Evolutionary conservation across 2,888 invertebrate species (phyloP).

Genomic region (Fragum fragum): DNA sequence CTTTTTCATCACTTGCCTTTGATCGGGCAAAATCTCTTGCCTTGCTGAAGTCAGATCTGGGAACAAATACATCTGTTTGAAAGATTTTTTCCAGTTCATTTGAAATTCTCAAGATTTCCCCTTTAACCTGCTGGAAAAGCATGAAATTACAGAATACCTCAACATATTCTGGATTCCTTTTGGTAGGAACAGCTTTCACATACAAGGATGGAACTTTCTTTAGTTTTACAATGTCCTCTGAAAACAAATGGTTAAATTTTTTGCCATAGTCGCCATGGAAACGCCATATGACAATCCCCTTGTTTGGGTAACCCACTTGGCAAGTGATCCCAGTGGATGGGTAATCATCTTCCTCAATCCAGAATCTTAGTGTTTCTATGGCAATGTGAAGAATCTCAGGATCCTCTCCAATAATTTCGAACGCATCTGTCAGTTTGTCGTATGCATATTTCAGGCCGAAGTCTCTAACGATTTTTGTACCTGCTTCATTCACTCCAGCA

Average conservation of each 20-base stretch:
- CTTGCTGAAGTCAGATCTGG: conserved; percentile 51
- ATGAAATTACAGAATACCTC: conserved; percentile 62
- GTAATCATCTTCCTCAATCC: conserved; percentile 61
- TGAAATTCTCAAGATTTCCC: conserved; percentile 43
- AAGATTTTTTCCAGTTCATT: conserved; percentile 47
- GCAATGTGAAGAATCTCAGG: conserved; percentile 59
- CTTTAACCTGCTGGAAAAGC: conserved; percentile 53
- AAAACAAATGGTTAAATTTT: conserved; percentile 63
- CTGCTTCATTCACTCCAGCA: conserved; percentile 61
- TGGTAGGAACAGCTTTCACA: conserved; percentile 62
- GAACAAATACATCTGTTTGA: conserved; percentile 64
- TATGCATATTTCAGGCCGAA: conserved; percentile 49
- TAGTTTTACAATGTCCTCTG: conserved; percentile 50
- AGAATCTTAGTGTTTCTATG: conserved; percentile 59
- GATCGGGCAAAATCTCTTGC: conserved; percentile 58
- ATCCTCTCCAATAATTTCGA: conserved; percentile 63
- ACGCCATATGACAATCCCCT: conserved; percentile 59
- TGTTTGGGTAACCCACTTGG: conserved; percentile 65
- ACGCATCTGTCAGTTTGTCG: conserved; percentile 37
- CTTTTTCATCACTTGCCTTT: conserved; percentile 47
- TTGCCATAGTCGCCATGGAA: conserved; percentile 65
- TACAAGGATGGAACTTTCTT: conserved; percentile 51
- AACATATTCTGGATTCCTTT: conserved; percentile 58
- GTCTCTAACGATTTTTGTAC: conserved; percentile 54
- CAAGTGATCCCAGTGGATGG: conserved; percentile 62